Evolutionary conservation across 2,113 vertebrate species (phyloP), one percentile per base, ranked within the genome.

Genomic region (Dicrurus megarhynchus): DNA sequence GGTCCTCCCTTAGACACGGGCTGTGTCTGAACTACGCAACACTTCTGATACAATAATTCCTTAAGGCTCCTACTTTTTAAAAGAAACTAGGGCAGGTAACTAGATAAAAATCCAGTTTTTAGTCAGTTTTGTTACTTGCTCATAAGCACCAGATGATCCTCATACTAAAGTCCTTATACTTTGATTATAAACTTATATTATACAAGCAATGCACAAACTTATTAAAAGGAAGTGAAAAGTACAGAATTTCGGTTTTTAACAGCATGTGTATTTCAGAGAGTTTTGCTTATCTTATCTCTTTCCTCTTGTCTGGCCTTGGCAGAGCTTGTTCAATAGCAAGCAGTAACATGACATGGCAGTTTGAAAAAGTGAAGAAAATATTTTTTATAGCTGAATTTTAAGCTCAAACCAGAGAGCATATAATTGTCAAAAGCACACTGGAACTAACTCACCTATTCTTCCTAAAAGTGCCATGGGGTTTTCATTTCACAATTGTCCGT

Each of bases 401-500:
- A 64, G 50, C 60, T 95, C 50, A 90, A 92, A 77, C 32, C 24
- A 87, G 49, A 68, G 21, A 42, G 16, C 16, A 68, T 24, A 12
- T 70, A 95, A 95, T 79, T 95, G n/a, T 69, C 49, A 81, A 92
- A 93, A 70, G 65, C 50, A 22, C 46, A 82, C 78, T 96, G 93
- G 89, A 96, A 97, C 78, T 91, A 96, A 96, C 78, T 94, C 57
- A 91, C 90, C 75, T 93, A 96, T 96, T 96, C 78, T 96, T 96
- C 41, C 75, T 52, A 52, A 91, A 93, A 91, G 53, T 80, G 39
- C 39, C 91, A 74, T 91, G 87, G 87, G 82, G 82, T 94, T 84
- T 94, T 77, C 63, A 84, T 91, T 95, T 95, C 82, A 77, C 63
- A 86, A 80, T 10, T 67, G 18, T 69, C 77, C 0, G 0, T 83